A percentile compares a stretch with the other conserved stretches of the same genome.
These are phyloP conservation scores for Picathartes gymnocephalus DNA, from an alignment of 2,113 vertebrate genomes.

Conservation along the genomic window DNA sequence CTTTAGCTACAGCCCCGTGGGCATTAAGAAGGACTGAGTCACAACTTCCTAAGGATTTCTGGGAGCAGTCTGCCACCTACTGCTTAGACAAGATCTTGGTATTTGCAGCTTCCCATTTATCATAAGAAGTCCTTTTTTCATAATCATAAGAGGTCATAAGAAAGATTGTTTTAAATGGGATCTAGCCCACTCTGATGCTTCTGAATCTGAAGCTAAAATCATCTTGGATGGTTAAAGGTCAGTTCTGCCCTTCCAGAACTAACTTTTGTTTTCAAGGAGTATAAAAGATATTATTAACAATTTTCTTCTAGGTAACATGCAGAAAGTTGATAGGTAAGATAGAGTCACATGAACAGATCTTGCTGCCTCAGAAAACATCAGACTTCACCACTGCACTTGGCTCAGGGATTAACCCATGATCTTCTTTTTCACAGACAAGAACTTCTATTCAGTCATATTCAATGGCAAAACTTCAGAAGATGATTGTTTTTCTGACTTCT, in stretches of 20 bases:
- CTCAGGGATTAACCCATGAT: not conserved
- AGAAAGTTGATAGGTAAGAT: not conserved
- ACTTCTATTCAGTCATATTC: not conserved
- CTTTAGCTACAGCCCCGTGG: not conserved
- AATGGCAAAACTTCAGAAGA: not conserved
- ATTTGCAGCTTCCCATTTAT: not conserved
- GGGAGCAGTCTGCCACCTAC: slow-evolving; percentile 58
- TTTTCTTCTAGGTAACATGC: not conserved
- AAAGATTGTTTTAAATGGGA: not conserved
- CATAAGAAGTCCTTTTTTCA: not conserved
- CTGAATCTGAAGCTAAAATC: not conserved
- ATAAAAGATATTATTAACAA: not conserved
- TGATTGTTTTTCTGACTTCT: not conserved
- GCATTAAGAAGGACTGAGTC: not conserved
- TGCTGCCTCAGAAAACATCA: not conserved
- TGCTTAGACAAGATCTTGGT: not conserved
- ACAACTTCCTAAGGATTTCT: not conserved
- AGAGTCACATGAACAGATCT: not conserved
- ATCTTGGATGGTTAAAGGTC: not conserved
- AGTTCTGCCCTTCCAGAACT: not conserved
- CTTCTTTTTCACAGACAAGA: not conserved
- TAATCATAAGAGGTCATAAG: not conserved
- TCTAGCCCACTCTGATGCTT: not conserved
- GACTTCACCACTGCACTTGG: not conserved
- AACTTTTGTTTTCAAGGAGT: not conserved